Evolutionary conservation across 2,797 vertebrate species (phyloP).

Genomic region (Rhynchonycteris naso): DNA sequence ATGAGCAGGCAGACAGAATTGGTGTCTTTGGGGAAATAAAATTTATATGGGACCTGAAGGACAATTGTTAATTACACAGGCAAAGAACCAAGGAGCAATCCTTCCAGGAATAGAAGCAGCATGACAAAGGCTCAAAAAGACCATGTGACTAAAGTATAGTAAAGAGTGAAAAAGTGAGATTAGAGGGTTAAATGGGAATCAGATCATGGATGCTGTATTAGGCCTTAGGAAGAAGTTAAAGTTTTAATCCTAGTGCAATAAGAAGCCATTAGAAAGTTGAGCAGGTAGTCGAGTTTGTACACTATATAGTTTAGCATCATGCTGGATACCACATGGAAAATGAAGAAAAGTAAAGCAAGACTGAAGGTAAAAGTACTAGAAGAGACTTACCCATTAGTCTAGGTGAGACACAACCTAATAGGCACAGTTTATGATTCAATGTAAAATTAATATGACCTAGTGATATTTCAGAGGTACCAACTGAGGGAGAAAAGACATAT

Average conservation of each 20-base stretch:
- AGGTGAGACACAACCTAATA: background rate
- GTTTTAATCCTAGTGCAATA: background rate
- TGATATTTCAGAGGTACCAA: background rate
- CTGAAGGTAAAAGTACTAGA: rapidly evolving
- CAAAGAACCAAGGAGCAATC: background rate
- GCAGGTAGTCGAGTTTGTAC: background rate
- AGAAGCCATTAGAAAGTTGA: background rate
- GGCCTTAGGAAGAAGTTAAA: background rate
- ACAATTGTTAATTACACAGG: background rate
- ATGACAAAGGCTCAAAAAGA: background rate
- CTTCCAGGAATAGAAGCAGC: background rate
- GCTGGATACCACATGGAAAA: background rate
- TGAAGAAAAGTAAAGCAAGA: background rate
- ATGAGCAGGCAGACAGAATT: background rate
- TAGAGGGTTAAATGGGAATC: background rate
- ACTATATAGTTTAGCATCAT: background rate
- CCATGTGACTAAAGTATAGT: background rate
- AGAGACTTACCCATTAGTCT: background rate
- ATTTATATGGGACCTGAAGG: background rate
- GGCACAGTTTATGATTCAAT: background rate
- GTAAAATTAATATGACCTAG: background rate
- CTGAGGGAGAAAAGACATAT: background rate
- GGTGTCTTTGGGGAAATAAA: background rate
- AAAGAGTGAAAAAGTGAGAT: background rate
- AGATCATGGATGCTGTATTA: background rate